phyloP scores from a whole-genome alignment of 2,113 vertebrate genomes.

The Triplophysa rosa region DNA sequence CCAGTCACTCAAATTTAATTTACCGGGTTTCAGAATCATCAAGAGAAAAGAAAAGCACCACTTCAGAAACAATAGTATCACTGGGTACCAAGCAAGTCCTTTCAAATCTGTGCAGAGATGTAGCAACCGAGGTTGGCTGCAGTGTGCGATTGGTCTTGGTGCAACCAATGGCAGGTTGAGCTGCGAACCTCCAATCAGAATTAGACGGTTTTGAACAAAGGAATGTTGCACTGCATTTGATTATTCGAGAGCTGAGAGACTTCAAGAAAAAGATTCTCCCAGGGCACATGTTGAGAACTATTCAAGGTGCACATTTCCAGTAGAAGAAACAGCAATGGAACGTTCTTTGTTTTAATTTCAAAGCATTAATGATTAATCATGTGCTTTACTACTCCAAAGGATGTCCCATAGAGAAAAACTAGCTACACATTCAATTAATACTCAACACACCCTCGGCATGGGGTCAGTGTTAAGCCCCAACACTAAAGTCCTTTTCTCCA shows the following conservation, averaged over 20 bases:
- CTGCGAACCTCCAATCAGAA: conserved; percentile 56
- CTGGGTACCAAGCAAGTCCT: conserved; percentile 41
- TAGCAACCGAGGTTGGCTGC: conserved; percentile 50
- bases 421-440: conserved; percentile 70
- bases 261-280: conserved; percentile 36
- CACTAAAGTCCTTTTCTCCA: conserved; percentile 52
- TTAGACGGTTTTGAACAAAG: conserved; percentile 56
- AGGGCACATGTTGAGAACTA: conserved; percentile 35
- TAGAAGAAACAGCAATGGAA: conserved; percentile 4
- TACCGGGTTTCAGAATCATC: conserved; percentile 13
- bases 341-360: conserved; percentile 33
- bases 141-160: conserved; percentile 44
- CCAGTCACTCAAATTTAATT: conserved; percentile 24
- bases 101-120: conserved; percentile 54
- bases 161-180: conserved; percentile 46
- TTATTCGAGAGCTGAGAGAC: conserved; percentile 41
- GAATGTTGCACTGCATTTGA: conserved; percentile 58
- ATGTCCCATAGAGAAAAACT: conserved; percentile 66
- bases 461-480: conserved; percentile 59
- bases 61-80: conserved; percentile 41
- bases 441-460: conserved; percentile 67
- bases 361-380: conserved; percentile 41
- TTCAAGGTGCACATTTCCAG: conserved; percentile 33
- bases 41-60: conserved; percentile 36
- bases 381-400: conserved; percentile 60